Base-by-base conservation (phyloP, 2,888 invertebrate species). In the Microctonus aethiopoides region DNA sequence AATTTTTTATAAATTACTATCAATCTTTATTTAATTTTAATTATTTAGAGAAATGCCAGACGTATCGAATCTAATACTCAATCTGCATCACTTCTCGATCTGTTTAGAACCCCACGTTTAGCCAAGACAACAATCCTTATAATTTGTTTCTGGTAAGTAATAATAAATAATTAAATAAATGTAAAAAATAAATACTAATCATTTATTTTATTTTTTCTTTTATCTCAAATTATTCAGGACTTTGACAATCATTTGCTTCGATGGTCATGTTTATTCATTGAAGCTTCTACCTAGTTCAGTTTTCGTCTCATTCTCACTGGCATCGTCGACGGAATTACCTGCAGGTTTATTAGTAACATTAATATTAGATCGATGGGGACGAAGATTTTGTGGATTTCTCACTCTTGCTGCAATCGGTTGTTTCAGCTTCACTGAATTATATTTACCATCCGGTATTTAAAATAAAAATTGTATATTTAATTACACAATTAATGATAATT, bases 181-280 rank as follows among this genome's bases (percentile, higher is more conserved):
- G n/a, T n/a, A 39, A 3, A n/a, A 39, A n/a, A 29, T 7, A 29
- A 29, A 29, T 5, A 29, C 29, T n/a, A n/a, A n/a, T n/a, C n/a
- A n/a, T n/a, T n/a, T n/a, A n/a, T n/a, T n/a, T n/a, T n/a, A n/a
- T n/a, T n/a, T n/a, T n/a, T n/a, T n/a, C n/a, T n/a, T n/a, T n/a
- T n/a, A n/a, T n/a, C n/a, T 2, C 46, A n/a, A 46, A n/a, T 46
- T 6, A 46, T 46, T 20, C 36, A 89, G 89, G 89, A 93, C 94
- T 91, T 90, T 93, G 13, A 94, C 94, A 62, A 93, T 95, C 0
- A 84, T 95, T 78, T 93, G 94, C 0, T 95, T 95, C 83, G 95
- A 96, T 81, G 95, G 95, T 0, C 96, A 96, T 83, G 95, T 95
- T 7, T 90, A 96, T 80, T 95, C 95, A 78, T 93, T 95, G 0